Evolutionary conservation across 2,888 invertebrate species (phyloP), one percentile per base, ranked within the genome.

Genomic region (Galerucella pusilla): DNA sequence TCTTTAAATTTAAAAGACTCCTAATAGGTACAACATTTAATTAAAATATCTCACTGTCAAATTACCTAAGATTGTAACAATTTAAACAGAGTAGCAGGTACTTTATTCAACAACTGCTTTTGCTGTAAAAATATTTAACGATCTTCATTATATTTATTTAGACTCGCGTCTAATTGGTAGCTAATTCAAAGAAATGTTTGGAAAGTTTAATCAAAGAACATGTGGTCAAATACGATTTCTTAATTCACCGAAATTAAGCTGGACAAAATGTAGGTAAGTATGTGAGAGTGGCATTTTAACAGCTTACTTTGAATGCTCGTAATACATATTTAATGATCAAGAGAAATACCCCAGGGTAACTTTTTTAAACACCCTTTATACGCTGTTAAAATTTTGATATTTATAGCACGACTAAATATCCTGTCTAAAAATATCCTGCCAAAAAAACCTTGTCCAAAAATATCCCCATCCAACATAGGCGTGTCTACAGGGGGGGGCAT

Each of bases 171-270:
- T 14, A 14, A 54, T 54, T 54, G n/a, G 4, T 7, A 54, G 7
- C n/a, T 54, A 14, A 54, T 54, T 54, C 14, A n/a, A 28, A 25
- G 12, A 61, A 61, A 3, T 61, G 12, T 61, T 25, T 61, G 35
- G 61, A 64, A 64, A 64, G 64, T n/a, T 10, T 16, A n/a, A 64
- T n/a, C n/a, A 64, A 45, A 42, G 16, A 64, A 64, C 64, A 64
- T 16, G 16, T 64, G 64, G 64, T 64, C 16, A 42, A 45, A 45
- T 16, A 64, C 5, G 1, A 54, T 5, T 54, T 54, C 16, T 1
- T 16, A 54, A 52, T n/a, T 52, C n/a, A 54, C 54, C n/a, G n/a
- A 54, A 54, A 14, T 54, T n/a, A 54, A n/a, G 54, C 14, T 16
- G 5, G 14, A n/a, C n/a, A n/a, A 54, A 54, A 54, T 54, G 54